Base-by-base conservation (phyloP, 53 echinoderm and acorn worm species). In the Patiria pectinifera region DNA sequence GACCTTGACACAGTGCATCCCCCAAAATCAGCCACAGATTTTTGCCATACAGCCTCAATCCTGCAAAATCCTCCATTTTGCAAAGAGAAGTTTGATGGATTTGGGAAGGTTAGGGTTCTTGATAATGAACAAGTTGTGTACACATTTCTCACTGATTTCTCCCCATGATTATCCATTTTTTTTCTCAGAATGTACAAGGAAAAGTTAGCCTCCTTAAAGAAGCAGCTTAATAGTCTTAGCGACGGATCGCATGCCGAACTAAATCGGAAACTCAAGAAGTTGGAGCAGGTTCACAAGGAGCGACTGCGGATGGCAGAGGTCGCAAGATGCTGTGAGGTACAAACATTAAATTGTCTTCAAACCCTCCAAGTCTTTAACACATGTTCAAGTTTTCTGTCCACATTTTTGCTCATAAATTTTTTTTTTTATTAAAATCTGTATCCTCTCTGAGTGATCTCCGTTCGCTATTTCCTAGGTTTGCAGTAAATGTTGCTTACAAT, bases 221-320 rank as follows among this genome's bases (percentile, higher is more conserved):
- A 96, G 58, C 96, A 98, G 48, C 83, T 96, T 8, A 95, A 96
- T 82, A 95, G 96, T 24, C 93, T 95, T 15, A 94, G 93, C 48
- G 98, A 98, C 76, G 96, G 98, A 4, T 94, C 96, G 0, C 98
- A 98, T 85, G 95, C 96, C 19, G 98, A 98, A 61, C 91, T 96
- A 25, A 94, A 95, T 78, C 62, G 95, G 16, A 98, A 98, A 86
- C 94, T 98, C 45, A 98, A 96, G 94, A 98, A 98, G 80, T 87
- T 98, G 59, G 98, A 98, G 83, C 96, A 96, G 86, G 94, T 95
- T 70, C 94, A 92, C 70, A 98, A 98, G 83, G 97, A 98, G 49
- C 89, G 98, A 22, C 79, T 96, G 48, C 85, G 96, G 61, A 92
- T 96, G 86, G 95, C 96, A 25, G 98, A 98, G 85, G 95, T 93